These are phyloP conservation scores for Adrianichthys oophorus DNA, from an alignment of 2,797 vertebrate species.

Conservation along the genomic window DNA sequence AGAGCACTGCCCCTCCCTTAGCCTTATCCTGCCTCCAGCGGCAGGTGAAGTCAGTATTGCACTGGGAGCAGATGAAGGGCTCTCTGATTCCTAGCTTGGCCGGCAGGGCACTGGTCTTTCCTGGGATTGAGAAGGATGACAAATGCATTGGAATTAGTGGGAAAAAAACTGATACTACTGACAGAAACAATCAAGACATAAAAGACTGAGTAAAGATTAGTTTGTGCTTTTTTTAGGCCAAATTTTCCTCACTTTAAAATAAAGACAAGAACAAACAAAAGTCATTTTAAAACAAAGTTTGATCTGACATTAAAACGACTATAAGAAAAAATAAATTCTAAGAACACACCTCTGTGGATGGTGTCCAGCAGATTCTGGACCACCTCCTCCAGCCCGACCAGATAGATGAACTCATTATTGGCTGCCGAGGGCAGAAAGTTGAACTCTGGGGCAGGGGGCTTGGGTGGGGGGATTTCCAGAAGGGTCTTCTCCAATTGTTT, in stretches of 20 bases:
- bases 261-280: not conserved
- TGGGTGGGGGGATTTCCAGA: slow-evolving; percentile 94
- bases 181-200: not conserved
- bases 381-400: slow-evolving; percentile 95
- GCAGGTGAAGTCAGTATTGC: slow-evolving; percentile 97
- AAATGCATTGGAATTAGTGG: slow-evolving; percentile 6
- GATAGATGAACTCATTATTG: slow-evolving; percentile 97
- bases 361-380: slow-evolving; percentile 93
- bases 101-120: slow-evolving; percentile 75
- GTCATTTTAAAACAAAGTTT: no score
- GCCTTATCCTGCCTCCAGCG: slow-evolving; percentile 89
- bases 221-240: no score
- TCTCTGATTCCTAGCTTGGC: slow-evolving; percentile 71
- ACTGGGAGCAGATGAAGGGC: slow-evolving; percentile 89
- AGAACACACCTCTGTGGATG: slow-evolving; percentile 83
- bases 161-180: slow-evolving; percentile 3
- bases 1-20: slow-evolving; percentile 87
- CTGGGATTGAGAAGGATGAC: slow-evolving; percentile 59
- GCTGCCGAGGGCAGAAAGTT: slow-evolving; percentile 95
- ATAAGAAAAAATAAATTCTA: not conserved
- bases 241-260: no score
- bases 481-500: slow-evolving; percentile 97
- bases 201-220: not conserved
- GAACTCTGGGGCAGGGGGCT: slow-evolving; percentile 88
- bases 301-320: no score